These are phyloP conservation scores for Leucozona laternaria DNA, from an alignment of 2,888 invertebrate species.

Conservation along the genomic window DNA sequence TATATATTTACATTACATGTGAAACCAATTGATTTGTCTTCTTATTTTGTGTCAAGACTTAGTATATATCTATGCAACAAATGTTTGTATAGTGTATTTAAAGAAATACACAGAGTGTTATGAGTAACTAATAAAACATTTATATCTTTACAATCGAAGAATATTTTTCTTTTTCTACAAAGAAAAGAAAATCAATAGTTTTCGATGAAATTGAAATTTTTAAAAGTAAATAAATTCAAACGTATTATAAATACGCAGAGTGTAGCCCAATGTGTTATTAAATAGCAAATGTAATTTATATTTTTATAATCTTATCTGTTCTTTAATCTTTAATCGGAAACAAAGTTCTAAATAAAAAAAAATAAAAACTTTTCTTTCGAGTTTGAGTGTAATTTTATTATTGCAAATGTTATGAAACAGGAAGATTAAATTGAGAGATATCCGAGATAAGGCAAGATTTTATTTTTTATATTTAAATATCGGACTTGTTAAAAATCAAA, in stretches of 20 bases:
- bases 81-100: conserved; percentile 2
- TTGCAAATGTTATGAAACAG: no score
- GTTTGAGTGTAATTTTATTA: neutral
- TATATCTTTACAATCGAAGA: conserved; percentile 52
- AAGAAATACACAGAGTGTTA: conserved; percentile 38
- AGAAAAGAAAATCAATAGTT: conserved; percentile 10
- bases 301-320: conserved; percentile 73
- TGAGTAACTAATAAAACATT: conserved; percentile 30
- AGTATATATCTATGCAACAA: conserved; percentile 21
- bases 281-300: conserved; percentile 74
- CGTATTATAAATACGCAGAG: conserved; percentile 60
- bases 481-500: no score
- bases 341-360: conserved; percentile 49
- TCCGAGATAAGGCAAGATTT: no score
- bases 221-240: conserved; percentile 17
- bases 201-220: conserved; percentile 13
- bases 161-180: conserved; percentile 40
- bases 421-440: neutral
- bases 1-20: conserved; percentile 41
- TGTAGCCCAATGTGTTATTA: conserved; percentile 71
- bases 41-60: conserved; percentile 35
- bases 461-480: no score
- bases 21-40: conserved; percentile 45
- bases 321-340: conserved; percentile 56
- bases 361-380: neutral